Evolutionary conservation across 2,888 invertebrate species (phyloP).

Genomic region (Rhodophaea formosa): DNA sequence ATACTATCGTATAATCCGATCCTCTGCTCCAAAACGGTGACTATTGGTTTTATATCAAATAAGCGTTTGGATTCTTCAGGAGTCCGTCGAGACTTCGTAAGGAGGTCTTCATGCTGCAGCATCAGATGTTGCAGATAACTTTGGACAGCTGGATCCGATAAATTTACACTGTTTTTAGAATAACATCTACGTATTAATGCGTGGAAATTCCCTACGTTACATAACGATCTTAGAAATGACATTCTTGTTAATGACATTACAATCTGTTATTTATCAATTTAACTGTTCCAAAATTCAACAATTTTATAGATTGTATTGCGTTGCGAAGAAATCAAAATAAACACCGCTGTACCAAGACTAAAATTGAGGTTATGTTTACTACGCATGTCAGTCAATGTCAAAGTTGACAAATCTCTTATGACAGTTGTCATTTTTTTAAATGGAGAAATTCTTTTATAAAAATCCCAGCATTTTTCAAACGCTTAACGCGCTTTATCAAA

Average conservation of each 20-base stretch:
- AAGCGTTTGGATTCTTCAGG: constrained; percentile 54
- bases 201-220: background rate
- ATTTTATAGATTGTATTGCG: background rate
- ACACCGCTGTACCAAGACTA: background rate
- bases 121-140: constrained; percentile 76
- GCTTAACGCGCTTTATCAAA: too few relatives aligned
- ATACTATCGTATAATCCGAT: constrained; percentile 82
- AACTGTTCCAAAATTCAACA: background rate
- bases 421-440: too few relatives aligned
- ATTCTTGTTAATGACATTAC: background rate
- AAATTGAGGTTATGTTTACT: constrained; percentile 2
- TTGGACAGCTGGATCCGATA: constrained; percentile 70
- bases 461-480: too few relatives aligned
- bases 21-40: constrained; percentile 81
- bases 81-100: constrained; percentile 49
- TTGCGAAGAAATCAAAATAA: background rate
- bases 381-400: background rate
- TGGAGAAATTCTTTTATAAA: too few relatives aligned
- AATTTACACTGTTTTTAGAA: constrained; percentile 57
- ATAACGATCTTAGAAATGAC: constrained; percentile 2
- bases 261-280: background rate
- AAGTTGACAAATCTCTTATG: background rate
- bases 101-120: constrained; percentile 77
- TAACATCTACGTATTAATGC: constrained; percentile 39
- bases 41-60: constrained; percentile 78